Conservation (phyloP, 2,113 vertebrate species). For the Gasterosteus aculeatus region DNA sequence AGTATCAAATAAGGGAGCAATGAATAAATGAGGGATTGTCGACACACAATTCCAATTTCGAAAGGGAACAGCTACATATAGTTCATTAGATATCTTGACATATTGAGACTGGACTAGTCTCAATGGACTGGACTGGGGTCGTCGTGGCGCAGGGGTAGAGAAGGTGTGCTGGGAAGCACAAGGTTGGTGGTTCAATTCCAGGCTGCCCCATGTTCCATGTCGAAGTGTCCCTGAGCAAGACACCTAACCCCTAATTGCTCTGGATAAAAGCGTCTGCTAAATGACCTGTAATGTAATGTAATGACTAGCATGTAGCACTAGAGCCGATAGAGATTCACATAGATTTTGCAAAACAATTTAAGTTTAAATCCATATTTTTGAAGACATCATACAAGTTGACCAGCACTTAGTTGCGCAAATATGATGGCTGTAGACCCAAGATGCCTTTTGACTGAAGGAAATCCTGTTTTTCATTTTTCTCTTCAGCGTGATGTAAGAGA, state of each 20-base stretch:
- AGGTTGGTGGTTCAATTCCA: no score
- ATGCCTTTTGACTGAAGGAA: not conserved
- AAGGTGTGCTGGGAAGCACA: no score
- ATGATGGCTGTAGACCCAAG: not conserved
- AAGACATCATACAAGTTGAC: not conserved
- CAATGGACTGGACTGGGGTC: no score
- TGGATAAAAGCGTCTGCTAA: no score
- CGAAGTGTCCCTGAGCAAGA: no score
- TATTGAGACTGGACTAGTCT: not conserved
- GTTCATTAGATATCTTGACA: not conserved
- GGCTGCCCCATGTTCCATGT: no score
- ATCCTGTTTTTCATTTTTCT: not conserved
- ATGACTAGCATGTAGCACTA: not conserved
- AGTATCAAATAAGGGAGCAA: not conserved
- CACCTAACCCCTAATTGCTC: no score
- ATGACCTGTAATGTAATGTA: no score
- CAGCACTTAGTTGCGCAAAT: not conserved
- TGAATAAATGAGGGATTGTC: not conserved
- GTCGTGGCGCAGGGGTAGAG: no score
- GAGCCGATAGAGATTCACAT: not conserved
- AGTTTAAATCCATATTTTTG: not conserved
- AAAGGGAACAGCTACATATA: not conserved
- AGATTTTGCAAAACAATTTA: not conserved
- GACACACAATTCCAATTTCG: not conserved
- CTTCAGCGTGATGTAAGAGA: slow-evolving; percentile 73